Conservation (phyloP, 2,797 vertebrate species). For the Sternarchorhynchus goeldii region DNA sequence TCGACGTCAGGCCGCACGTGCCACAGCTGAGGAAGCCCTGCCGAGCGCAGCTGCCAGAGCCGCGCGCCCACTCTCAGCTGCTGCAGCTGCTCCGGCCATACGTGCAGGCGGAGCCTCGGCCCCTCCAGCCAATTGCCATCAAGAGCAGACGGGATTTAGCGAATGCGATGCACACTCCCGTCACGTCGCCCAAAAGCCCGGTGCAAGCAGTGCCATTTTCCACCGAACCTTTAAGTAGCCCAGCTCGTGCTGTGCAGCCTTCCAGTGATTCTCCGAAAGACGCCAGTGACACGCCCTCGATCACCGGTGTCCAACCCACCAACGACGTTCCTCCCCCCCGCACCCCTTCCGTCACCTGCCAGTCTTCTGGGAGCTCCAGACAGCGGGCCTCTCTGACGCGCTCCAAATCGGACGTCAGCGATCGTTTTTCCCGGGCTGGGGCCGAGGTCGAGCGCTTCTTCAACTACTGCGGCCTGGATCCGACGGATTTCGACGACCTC, state of each 20-base stretch:
- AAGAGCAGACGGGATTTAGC: slow-evolving; percentile 21
- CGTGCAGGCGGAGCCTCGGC: slow-evolving; percentile 47
- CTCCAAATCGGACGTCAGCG: slow-evolving; percentile 94
- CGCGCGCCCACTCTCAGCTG: slow-evolving; percentile 57
- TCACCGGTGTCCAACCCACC: background rate
- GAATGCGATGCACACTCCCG: background rate
- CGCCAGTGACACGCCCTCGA: slow-evolving; percentile 24
- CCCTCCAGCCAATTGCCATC: slow-evolving; percentile 48
- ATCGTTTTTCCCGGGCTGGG: slow-evolving; percentile 85
- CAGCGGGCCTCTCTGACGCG: slow-evolving; percentile 81
- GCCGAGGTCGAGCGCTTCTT: slow-evolving; percentile 94
- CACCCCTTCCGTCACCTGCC: slow-evolving; percentile 69
- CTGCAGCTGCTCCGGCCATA: slow-evolving; percentile 53
- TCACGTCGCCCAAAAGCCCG: slow-evolving; percentile 21
- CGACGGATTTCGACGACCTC: slow-evolving; percentile 80
- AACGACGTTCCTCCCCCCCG: slow-evolving; percentile 56
- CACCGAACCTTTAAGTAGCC: slow-evolving; percentile 18
- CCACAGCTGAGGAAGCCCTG: slow-evolving; percentile 50
- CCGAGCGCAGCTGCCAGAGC: slow-evolving; percentile 59
- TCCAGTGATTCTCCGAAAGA: slow-evolving; percentile 60
- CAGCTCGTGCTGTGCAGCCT: slow-evolving; percentile 12
- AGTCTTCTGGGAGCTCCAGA: slow-evolving; percentile 71
- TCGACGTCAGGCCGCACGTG: slow-evolving; percentile 86
- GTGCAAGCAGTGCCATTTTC: background rate
- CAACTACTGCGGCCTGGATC: slow-evolving; percentile 92